These are phyloP conservation scores for Cebus imitator DNA, from an alignment of 2,113 vertebrate genomes.

Conservation along the genomic window DNA sequence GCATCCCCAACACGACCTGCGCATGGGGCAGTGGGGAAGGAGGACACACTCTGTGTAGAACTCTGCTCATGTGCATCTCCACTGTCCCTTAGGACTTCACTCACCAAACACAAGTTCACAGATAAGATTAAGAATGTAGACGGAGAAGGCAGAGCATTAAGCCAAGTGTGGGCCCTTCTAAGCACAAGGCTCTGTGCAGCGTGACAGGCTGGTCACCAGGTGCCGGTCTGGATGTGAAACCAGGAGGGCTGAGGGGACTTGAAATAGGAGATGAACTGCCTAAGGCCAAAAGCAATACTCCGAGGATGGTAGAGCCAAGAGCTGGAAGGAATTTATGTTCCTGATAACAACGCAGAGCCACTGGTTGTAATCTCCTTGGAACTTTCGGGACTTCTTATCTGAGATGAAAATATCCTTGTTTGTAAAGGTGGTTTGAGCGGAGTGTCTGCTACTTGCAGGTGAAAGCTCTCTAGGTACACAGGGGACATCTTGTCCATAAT, in stretches of 20 bases:
- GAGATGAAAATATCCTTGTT: conserved; percentile 15
- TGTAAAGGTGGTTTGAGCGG: background rate
- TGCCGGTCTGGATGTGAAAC: background rate
- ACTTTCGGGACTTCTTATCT: background rate
- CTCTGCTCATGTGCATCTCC: background rate
- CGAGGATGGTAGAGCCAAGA: background rate
- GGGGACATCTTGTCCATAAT: background rate
- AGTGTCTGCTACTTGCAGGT: background rate
- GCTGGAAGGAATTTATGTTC: background rate
- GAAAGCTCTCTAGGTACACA: background rate
- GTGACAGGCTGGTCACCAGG: background rate
- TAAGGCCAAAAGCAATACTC: background rate
- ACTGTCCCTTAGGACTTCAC: background rate
- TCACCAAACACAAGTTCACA: background rate
- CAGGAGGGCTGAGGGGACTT: background rate
- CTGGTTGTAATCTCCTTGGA: background rate
- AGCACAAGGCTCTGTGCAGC: too few species aligned
- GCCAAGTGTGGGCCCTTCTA: background rate
- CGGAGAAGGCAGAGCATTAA: background rate
- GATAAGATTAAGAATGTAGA: background rate
- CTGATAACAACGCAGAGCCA: background rate
- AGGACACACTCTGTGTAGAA: fast-evolving
- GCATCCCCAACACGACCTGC: fast-evolving
- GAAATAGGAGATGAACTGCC: background rate
- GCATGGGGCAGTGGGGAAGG: background rate